These are phyloP conservation scores for Apteryx owenii DNA, from an alignment of 2,113 vertebrate species.

Conservation along the genomic window DNA sequence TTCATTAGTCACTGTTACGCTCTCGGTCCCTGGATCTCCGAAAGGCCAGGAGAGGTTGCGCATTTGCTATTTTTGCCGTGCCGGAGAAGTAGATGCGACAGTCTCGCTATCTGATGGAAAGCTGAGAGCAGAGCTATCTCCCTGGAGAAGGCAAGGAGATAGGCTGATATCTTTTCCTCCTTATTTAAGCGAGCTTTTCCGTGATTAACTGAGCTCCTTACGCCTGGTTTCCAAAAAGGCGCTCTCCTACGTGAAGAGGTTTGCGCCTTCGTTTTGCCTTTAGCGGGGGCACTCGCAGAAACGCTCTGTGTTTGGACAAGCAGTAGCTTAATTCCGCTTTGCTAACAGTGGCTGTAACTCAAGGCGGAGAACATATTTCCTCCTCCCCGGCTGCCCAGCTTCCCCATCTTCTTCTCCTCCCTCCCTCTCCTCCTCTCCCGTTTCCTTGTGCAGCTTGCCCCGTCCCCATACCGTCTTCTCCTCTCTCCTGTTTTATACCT, in stretches of 20 bases:
- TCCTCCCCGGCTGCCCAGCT: not conserved
- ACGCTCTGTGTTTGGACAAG: not conserved
- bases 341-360: not conserved
- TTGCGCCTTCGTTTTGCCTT: not conserved
- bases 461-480: not conserved
- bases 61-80: not conserved
- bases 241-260: fast-evolving
- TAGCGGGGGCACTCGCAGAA: not conserved
- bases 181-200: not conserved
- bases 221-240: not conserved
- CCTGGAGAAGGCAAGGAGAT: not conserved
- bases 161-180: not conserved
- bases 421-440: not conserved
- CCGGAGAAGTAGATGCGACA: not conserved
- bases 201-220: not conserved
- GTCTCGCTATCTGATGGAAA: not conserved
- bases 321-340: not conserved
- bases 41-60: not conserved
- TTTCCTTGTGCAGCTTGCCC: fast-evolving
- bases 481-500: not conserved
- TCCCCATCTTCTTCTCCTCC: not conserved
- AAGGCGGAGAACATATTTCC: not conserved
- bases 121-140: fast-evolving
- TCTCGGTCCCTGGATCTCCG: fast-evolving
- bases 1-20: not conserved